Evolutionary conservation across 1,140 invertebrate genomes (phyloP), one percentile per base, ranked within the genome.

Genomic region (Drosophila quadrilineata): DNA sequence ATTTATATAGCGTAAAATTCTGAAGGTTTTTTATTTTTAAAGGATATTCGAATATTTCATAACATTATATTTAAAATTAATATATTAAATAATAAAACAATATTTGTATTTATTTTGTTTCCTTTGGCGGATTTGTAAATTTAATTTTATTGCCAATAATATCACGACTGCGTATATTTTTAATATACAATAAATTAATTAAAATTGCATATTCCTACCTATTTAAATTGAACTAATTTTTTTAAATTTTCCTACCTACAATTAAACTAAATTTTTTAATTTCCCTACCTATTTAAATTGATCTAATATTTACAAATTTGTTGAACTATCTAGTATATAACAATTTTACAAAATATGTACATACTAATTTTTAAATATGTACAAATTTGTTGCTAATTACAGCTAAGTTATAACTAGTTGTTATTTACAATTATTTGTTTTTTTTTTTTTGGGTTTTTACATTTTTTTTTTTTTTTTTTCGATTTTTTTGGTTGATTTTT

Each of bases 121-220:
- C 8, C 1, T 36, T 49, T 17, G 14, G 28, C 2, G n/a, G 58
- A n/a, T 50, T 19, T 22, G 41, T 80, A 57, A 60, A 80, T 75
- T 69, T 24, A 1, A 73, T 76, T 82, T 84, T 73, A 82, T 82
- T 82, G 72, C 76, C 64, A 28, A 31, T 19, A 60, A 53, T 72
- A 84, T 82, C 73, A 77, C 69, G 53, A n/a, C 12, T 22, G 46
- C n/a, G n/a, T n/a, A n/a, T 69, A 73, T 73, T 76, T 82, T 82
- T 69, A 63, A 79, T 75, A 79, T 80, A 66, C 48, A 21, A 12
- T 22, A 50, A 22, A 19, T 41, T 10, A 12, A 35, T 19, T 38
- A 54, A 43, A 40, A 38, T 28, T 17, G n/a, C n/a, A n/a, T n/a
- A 17, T 14, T 46, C 14, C 22, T 53, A 53, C 24, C 6, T 3